A percentile compares a stretch with the other conserved stretches of the same genome.
phyloP scores from a whole-genome alignment of 2,797 vertebrate genomes.

The Eleutherodactylus coqui region DNA sequence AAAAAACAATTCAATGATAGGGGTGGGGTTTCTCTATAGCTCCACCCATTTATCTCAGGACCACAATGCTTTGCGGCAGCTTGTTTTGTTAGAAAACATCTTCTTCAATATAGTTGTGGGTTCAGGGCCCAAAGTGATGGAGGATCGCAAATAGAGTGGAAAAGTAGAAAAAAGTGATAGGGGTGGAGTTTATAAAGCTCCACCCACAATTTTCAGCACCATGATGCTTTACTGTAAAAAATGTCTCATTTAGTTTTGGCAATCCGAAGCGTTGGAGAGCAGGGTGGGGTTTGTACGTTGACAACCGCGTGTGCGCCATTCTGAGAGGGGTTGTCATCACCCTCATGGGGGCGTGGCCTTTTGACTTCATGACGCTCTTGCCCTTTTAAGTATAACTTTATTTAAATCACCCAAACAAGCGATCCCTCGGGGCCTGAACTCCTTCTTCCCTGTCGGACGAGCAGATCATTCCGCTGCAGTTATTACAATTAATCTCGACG shows the following conservation, averaged over 20 bases:
- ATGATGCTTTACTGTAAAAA: not conserved
- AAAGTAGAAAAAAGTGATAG: no score
- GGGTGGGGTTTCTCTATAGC: not conserved
- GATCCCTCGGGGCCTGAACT: not conserved
- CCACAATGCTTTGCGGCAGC: not conserved
- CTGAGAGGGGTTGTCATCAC: not conserved
- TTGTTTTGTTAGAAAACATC: no score
- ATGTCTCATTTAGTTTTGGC: no score
- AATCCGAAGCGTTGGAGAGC: no score
- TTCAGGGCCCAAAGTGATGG: not conserved
- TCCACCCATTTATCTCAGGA: not conserved
- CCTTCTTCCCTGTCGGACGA: not conserved
- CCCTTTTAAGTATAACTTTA: not conserved
- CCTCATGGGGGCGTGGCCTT: not conserved
- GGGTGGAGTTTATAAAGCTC: no score
- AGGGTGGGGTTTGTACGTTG: no score
- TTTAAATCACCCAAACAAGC: not conserved
- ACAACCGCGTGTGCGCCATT: no score
- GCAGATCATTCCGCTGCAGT: not conserved
- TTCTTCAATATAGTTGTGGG: no score
- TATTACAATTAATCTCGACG: slow-evolving; percentile 46
- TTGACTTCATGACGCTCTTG: not conserved
- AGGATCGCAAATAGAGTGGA: no score
- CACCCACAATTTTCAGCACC: not conserved
- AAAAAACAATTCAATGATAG: not conserved